Base-by-base conservation (phyloP, 2,797 vertebrate species). In the Antennarius maculatus region DNA sequence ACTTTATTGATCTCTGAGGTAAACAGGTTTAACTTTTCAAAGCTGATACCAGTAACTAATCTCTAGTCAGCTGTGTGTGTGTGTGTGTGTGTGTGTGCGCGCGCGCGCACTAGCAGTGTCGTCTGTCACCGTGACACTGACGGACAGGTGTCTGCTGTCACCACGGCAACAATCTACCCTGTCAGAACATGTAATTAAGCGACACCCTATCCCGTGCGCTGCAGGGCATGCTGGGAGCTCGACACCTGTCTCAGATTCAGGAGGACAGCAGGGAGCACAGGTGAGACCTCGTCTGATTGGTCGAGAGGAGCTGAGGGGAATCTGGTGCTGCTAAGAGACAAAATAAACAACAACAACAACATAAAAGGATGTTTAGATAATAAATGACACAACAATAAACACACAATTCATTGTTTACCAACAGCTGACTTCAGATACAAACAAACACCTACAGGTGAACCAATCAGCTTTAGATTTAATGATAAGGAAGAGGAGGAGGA, bases 191-290 rank as follows among this genome's bases (percentile, higher is more conserved):
- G 85, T 89, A 84, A 89, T 86, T 86, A 89, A 81, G 70, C 87
- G 88, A 88, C 50, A 90, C 79, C 49, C n/a, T 64, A 85, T 76
- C 76, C 2, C 53, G 45, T 68, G 66, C 57, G 39, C 29, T 46
- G 56, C 67, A 85, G 82, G 59, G 64, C 34, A 71, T 48, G 45
- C 27, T 72, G 69, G 87, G 79, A 49, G 50, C 56, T 49, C 79
- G 80, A 1, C 69, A 80, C 43, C 80, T 85, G 49, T 78, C 79
- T 54, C 54, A 77, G 76, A 88, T 82, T 43, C 82, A 69, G 45
- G 84, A 89, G 61, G 85, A 86, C 76, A 74, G 80, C 74, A 79
- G 80, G 46, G 78, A 84, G 54, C 76, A 74, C 57, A 88, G 87
- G 85, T 89, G 74, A 69, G 18, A 1, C 1, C 2, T 15, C 43